Evolutionary conservation across 2,797 vertebrate genomes (phyloP).

Genomic region (Pyrocephalus nanus): DNA sequence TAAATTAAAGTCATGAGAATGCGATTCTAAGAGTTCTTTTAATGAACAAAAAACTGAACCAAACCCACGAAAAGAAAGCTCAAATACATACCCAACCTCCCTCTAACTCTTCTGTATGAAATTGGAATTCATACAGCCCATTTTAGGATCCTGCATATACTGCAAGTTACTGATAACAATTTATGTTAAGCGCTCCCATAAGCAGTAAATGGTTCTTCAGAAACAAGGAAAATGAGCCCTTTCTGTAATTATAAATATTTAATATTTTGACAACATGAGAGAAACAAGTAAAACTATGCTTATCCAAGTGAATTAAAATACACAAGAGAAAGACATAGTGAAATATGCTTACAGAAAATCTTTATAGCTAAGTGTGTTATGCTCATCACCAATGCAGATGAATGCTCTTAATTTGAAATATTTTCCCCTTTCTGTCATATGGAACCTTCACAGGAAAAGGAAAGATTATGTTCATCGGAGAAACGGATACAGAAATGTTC

Average conservation of each 20-base stretch:
- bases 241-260: background rate
- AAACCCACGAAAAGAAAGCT: background rate
- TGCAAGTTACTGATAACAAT: background rate
- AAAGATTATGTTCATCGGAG: background rate
- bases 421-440: background rate
- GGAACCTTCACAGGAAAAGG: background rate
- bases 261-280: background rate
- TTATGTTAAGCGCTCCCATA: background rate
- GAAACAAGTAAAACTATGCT: background rate
- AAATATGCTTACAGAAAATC: background rate
- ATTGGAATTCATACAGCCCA: background rate
- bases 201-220: background rate
- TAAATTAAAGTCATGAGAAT: background rate
- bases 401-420: background rate
- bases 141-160: background rate
- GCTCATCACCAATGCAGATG: background rate
- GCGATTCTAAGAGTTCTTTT: background rate
- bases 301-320: background rate
- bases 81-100: accelerated
- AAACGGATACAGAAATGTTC: background rate
- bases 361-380: background rate
- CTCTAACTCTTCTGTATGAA: background rate
- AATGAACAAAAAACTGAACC: background rate
- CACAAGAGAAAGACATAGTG: background rate
- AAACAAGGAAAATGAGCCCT: background rate